Percentiles rank a stretch among this genome's conserved stretches.
Conservation (phyloP, 2,113 vertebrate genomes). For the Chunga burmeisteri region DNA sequence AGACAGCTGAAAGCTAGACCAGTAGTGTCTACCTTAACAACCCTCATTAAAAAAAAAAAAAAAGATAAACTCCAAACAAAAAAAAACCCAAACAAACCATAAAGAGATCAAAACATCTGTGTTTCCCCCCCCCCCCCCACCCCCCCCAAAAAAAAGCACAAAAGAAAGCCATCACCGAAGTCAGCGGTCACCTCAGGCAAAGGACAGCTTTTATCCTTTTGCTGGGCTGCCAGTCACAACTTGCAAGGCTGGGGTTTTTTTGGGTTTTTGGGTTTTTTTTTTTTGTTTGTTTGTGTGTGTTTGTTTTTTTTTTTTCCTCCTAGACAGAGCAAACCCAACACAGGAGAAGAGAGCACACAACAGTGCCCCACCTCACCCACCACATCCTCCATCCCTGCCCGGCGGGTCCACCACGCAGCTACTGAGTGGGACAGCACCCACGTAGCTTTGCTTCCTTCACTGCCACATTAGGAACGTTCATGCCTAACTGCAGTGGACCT, state of each 20-base stretch:
- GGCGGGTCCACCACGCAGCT: not conserved
- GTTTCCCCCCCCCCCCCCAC: not conserved
- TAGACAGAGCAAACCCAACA: no score
- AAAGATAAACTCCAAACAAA: not conserved
- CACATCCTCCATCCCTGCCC: not conserved
- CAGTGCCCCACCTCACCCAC: no score
- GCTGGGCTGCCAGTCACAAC: not conserved
- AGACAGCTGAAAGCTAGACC: not conserved
- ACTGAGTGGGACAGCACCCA: fast-evolving
- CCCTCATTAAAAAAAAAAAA: not conserved
- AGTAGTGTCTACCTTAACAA: not conserved
- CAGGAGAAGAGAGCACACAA: not conserved
- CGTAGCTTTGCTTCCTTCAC: not conserved
- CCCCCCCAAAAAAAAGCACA: not conserved
- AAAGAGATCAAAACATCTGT: not conserved
- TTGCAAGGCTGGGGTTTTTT: not conserved
- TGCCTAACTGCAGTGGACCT: not conserved
- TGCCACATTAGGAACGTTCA: not conserved
- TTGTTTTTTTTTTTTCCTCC: no score
- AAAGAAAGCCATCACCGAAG: not conserved
- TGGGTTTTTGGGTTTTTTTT: no score
- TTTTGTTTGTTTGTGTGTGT: no score
- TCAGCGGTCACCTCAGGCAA: not conserved
- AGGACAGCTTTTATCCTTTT: not conserved
- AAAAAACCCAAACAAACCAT: not conserved